Percentiles rank a stretch among this genome's conserved stretches.
These are phyloP conservation scores for Myotis lucifugus DNA, from an alignment of 2,113 vertebrate genomes.

Conservation along the genomic window DNA sequence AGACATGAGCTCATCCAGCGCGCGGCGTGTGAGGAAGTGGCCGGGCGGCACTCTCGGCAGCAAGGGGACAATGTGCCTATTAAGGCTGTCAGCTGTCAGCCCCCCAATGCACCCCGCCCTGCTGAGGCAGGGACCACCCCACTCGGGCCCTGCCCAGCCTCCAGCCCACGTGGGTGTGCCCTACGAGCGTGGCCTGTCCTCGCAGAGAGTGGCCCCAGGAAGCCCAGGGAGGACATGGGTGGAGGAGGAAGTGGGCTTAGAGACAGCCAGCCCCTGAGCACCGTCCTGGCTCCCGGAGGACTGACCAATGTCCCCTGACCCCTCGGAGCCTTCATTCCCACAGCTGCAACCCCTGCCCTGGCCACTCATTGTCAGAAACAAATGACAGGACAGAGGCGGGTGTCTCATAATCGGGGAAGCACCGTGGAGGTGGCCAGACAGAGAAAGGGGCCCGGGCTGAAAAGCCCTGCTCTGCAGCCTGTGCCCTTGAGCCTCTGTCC, in stretches of 20 bases:
- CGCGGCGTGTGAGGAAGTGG: not conserved
- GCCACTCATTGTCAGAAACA: not conserved
- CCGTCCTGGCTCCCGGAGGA: not conserved
- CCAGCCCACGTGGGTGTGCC: not conserved
- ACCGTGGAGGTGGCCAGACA: not conserved
- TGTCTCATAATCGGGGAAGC: not conserved
- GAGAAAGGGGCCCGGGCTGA: not conserved
- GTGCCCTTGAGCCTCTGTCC: not conserved
- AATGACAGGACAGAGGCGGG: not conserved
- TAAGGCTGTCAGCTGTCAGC: conserved; percentile 59
- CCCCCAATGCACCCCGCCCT: not conserved
- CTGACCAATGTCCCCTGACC: not conserved
- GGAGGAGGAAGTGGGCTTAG: not conserved
- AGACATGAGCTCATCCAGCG: conserved; percentile 67
- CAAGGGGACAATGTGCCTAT: conserved; percentile 72
- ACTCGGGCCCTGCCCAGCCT: not conserved
- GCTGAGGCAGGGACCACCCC: conserved; percentile 54
- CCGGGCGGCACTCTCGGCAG: conserved; percentile 59
- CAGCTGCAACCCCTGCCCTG: not conserved
- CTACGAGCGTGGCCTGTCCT: not conserved
- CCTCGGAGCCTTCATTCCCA: not conserved
- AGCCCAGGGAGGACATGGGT: not conserved
- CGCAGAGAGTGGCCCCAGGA: not conserved
- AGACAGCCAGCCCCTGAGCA: no score
- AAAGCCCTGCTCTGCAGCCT: not conserved